Percentiles rank a stretch among this genome's conserved stretches.
These are phyloP conservation scores for Delphinus delphis DNA, from an alignment of 2,113 vertebrate genomes.

Conservation along the genomic window DNA sequence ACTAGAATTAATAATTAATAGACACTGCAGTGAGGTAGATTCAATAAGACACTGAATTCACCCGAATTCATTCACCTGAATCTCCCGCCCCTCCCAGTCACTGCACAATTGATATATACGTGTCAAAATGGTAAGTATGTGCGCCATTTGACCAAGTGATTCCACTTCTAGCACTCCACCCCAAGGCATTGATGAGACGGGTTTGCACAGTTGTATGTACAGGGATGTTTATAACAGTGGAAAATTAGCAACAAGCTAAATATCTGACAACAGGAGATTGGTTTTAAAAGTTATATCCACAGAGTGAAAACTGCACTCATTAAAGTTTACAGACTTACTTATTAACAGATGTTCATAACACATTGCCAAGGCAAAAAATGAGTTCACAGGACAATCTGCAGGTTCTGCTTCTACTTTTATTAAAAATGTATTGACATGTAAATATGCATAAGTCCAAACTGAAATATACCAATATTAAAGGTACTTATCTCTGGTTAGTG, in stretches of 20 bases:
- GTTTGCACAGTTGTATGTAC: background rate
- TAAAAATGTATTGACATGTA: background rate
- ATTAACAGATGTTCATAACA: background rate
- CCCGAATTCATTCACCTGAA: background rate
- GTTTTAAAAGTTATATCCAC: background rate
- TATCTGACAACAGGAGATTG: background rate
- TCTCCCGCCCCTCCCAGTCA: background rate
- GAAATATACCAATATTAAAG: background rate
- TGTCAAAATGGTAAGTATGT: background rate
- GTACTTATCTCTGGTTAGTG: background rate
- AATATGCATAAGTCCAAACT: background rate
- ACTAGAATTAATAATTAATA: background rate
- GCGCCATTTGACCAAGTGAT: background rate
- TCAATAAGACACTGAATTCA: background rate
- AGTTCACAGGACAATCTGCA: background rate
- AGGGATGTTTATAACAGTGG: background rate
- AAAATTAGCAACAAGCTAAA: background rate
- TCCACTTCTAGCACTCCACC: background rate
- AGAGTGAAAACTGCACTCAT: background rate
- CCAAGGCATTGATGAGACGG: background rate
- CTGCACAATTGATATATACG: background rate
- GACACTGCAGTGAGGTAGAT: background rate
- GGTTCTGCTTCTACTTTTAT: background rate
- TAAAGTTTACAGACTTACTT: background rate
- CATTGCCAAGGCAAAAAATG: background rate